phyloP scores from a whole-genome alignment of 23 tunicate genomes.

The Halocynthia aurantium region DNA sequence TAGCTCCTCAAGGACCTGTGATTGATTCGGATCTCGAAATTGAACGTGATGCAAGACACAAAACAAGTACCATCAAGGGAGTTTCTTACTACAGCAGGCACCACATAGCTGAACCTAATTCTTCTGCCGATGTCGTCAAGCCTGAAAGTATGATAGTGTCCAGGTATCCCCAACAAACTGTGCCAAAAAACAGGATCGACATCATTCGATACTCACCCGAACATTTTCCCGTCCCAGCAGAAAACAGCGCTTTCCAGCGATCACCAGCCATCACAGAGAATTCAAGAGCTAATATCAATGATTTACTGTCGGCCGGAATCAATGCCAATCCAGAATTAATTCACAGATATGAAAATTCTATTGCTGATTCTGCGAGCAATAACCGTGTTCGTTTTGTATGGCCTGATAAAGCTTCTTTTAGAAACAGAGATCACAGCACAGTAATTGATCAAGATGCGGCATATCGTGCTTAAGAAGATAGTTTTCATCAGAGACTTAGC shows the following conservation, averaged over 20 bases:
- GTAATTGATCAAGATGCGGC: too few species aligned
- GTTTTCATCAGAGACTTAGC: too few species aligned
- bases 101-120: not conserved
- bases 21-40: not conserved
- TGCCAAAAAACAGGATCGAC: slow-evolving; percentile 15
- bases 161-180: slow-evolving; percentile 5
- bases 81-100: not conserved
- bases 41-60: not conserved
- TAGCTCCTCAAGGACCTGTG: not conserved
- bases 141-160: not conserved
- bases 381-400: too few species aligned
- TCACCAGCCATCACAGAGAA: not conserved
- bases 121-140: not conserved
- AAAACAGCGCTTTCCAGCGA: not conserved
- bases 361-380: too few species aligned
- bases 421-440: too few species aligned
- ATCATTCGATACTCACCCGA: slow-evolving; percentile 25
- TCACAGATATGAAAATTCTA: not conserved
- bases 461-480: too few species aligned
- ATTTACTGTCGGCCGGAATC: slow-evolving; percentile 15
- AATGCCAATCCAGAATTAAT: slow-evolving; percentile 13
- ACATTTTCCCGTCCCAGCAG: slow-evolving; percentile 20
- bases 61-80: not conserved
- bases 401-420: too few species aligned
- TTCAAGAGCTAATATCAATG: slow-evolving; percentile 13